Evolutionary conservation across 2,888 invertebrate species (phyloP), one percentile per base, ranked within the genome.

Genomic region (Drosophila greeni): DNA sequence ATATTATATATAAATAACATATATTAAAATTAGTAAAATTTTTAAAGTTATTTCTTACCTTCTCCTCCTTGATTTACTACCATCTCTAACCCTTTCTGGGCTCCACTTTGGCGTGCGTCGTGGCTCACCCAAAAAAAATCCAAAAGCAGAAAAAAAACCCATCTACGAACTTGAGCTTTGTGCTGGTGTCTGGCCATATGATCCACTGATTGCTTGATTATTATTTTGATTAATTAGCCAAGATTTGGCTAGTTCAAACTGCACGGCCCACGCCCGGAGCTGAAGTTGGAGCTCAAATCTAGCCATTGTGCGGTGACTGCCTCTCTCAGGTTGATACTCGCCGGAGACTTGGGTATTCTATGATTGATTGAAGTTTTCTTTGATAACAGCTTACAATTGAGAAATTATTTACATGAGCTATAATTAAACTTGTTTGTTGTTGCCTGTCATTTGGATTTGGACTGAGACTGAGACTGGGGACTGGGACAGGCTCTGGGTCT

Each of bases 191-290:
- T 73, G 73, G 58, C 75, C 66, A 61, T 73, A 73, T 82, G 84
- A 79, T 84, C 83, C 85, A 85, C 84, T 82, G 85, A 84, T 85
- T 82, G 74, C 82, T 82, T 81, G 83, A 83, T 86, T 86, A 86
- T 86, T 85, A 78, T 80, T 85, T 86, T 87, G 87, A 86, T 86
- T 86, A 87, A 86, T 86, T 86, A 86, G 86, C 76, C 73, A 69
- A 77, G 86, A 86, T 87, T 84, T 84, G 81, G 80, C 74, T 83
- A 81, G 84, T 85, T 77, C 85, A 75, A 81, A 70, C 79, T 74
- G 70, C 75, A 66, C 75, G 68, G 80, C 85, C 85, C 82, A 82
- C 84, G 82, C 85, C 84, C 75, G 62, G 60, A 82, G 82, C 71
- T 33, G 24, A 5, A n/a, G 40, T 23, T 40, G 40, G 5, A n/a